A percentile compares a stretch with the other conserved stretches of the same genome.
These are phyloP conservation scores for Spisula solida DNA, from an alignment of 2,888 invertebrate genomes.

Conservation along the genomic window DNA sequence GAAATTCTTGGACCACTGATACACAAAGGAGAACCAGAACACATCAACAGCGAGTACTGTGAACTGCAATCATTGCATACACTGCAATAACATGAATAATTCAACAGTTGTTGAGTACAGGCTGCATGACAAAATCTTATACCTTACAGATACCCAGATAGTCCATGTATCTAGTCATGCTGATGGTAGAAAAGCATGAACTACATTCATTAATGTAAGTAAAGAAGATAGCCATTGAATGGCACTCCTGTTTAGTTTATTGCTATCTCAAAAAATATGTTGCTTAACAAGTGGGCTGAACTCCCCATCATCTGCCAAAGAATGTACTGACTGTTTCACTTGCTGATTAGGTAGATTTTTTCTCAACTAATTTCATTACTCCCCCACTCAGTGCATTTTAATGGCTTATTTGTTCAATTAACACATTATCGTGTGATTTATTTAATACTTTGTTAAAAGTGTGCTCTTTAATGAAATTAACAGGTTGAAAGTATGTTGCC, in stretches of 20 bases:
- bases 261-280: too few relatives aligned
- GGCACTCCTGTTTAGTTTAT: too few relatives aligned
- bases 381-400: background rate
- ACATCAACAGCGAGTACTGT: too few relatives aligned
- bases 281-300: too few relatives aligned
- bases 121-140: background rate
- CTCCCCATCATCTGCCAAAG: too few relatives aligned
- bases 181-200: constrained; percentile 12
- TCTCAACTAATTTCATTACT: too few relatives aligned
- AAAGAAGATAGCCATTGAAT: too few relatives aligned
- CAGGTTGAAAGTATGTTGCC: constrained; percentile 20
- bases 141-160: background rate
- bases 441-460: background rate
- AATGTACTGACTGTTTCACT: too few relatives aligned
- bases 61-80: background rate
- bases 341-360: too few relatives aligned
- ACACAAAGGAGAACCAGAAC: too few relatives aligned
- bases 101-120: background rate
- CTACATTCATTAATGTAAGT: too few relatives aligned
- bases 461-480: background rate
- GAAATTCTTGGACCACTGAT: too few relatives aligned
- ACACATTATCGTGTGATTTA: background rate
- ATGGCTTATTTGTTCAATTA: background rate
- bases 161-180: background rate
- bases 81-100: background rate